phyloP scores from a whole-genome alignment of 2,113 vertebrate genomes.

The Zosterops pallidus region DNA sequence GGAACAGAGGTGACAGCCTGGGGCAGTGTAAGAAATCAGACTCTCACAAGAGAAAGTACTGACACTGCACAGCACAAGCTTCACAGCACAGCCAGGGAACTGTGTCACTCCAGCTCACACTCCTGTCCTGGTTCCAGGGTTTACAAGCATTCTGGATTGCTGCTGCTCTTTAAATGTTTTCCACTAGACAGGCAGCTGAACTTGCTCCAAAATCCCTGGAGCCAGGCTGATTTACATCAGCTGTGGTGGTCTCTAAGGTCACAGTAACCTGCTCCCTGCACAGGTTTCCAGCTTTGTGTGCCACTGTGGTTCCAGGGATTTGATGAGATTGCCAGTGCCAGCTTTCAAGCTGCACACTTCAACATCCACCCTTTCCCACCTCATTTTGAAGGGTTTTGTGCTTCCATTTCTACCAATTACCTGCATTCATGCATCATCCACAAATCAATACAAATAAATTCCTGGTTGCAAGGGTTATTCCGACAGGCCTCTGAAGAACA shows the following conservation, averaged over 20 bases:
- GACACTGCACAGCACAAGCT: not conserved
- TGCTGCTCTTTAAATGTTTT: not conserved
- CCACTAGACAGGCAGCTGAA: not conserved
- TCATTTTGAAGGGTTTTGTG: not conserved
- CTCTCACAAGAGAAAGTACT: not conserved
- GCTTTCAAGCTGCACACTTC: not conserved
- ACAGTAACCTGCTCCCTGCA: not conserved
- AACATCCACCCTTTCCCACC: not conserved
- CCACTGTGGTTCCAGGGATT: not conserved
- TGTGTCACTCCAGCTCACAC: not conserved
- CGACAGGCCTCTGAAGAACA: slow-evolving; percentile 87
- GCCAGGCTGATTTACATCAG: not conserved
- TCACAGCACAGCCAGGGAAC: not conserved
- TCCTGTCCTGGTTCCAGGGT: not conserved
- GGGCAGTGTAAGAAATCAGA: not conserved
- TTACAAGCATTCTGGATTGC: not conserved
- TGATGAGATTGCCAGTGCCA: not conserved
- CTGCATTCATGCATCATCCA: slow-evolving; percentile 91
- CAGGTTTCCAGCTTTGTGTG: not conserved
- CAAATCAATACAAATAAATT: slow-evolving; percentile 86
- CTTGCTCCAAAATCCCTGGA: not conserved
- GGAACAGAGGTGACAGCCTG: not conserved
- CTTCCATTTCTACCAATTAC: slow-evolving; percentile 59
- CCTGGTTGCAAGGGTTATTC: slow-evolving; percentile 82
- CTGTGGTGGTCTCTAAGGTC: not conserved